Conservation (phyloP, 2,113 vertebrate species). For the Capreolus pygargus region DNA sequence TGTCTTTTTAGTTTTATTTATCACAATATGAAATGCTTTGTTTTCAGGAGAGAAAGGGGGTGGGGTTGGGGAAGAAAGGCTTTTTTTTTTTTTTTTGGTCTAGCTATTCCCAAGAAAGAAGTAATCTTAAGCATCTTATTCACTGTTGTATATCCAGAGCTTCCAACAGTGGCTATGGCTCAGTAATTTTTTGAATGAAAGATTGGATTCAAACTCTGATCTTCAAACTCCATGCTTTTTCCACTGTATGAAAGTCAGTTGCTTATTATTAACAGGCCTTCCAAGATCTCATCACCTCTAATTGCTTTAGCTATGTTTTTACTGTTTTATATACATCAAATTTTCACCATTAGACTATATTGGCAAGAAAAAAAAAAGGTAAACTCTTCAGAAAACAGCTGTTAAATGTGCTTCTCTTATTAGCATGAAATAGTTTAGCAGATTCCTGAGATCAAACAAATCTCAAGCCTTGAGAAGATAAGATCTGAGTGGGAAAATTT, state of each 20-base stretch:
- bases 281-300: not conserved
- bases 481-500: not conserved
- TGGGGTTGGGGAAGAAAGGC: fast-evolving
- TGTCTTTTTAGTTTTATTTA: not conserved
- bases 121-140: not conserved
- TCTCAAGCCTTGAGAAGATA: not conserved
- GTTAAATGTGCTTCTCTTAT: not conserved
- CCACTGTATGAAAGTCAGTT: not conserved
- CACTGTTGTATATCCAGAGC: not conserved
- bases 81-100: not conserved
- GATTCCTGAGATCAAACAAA: not conserved
- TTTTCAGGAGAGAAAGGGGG: not conserved
- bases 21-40: not conserved
- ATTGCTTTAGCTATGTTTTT: not conserved
- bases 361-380: not conserved
- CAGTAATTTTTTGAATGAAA: not conserved
- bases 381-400: not conserved
- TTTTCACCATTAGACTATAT: not conserved
- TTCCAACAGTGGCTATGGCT: not conserved
- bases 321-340: not conserved
- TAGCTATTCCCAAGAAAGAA: not conserved
- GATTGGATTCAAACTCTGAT: not conserved
- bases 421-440: not conserved
- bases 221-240: not conserved
- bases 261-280: not conserved